These are phyloP conservation scores for Apaloderma vittatum DNA, from an alignment of 2,113 vertebrate species.

Conservation along the genomic window DNA sequence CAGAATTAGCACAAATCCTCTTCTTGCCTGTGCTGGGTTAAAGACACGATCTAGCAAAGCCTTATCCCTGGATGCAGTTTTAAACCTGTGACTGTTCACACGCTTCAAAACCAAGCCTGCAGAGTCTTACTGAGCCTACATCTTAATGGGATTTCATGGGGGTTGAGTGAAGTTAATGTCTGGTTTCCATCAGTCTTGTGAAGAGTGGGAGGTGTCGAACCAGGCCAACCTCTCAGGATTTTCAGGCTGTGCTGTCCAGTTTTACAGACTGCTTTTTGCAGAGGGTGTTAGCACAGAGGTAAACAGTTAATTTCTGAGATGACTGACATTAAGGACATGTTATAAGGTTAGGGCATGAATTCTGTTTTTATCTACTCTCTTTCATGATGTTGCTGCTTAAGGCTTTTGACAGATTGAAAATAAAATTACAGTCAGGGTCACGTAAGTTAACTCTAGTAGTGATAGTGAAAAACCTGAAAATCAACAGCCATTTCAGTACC, in stretches of 20 bases:
- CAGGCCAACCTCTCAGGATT: rapidly evolving
- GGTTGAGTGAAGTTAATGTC: not conserved
- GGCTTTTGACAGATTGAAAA: constrained; percentile 17
- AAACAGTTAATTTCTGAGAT: not conserved
- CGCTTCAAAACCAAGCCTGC: not conserved
- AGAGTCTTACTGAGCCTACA: not conserved
- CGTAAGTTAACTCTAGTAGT: not conserved
- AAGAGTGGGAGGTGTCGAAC: not conserved
- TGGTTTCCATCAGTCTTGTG: not conserved
- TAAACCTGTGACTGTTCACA: not conserved
- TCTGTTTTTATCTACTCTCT: not conserved
- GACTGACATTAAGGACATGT: not conserved
- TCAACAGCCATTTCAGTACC: not conserved
- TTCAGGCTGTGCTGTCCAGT: not conserved
- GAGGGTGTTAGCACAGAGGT: not conserved
- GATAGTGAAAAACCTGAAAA: not conserved
- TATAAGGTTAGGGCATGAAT: not conserved
- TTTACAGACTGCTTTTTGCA: not conserved
- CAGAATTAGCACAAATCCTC: constrained; percentile 49
- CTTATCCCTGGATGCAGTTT: not conserved
- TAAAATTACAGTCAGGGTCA: not conserved
- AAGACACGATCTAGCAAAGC: not conserved
- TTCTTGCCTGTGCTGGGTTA: not conserved
- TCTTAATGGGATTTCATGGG: not conserved
- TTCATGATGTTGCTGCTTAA: not conserved